Conservation (phyloP, 2,797 vertebrate species). For the Sebastes cheni region DNA sequence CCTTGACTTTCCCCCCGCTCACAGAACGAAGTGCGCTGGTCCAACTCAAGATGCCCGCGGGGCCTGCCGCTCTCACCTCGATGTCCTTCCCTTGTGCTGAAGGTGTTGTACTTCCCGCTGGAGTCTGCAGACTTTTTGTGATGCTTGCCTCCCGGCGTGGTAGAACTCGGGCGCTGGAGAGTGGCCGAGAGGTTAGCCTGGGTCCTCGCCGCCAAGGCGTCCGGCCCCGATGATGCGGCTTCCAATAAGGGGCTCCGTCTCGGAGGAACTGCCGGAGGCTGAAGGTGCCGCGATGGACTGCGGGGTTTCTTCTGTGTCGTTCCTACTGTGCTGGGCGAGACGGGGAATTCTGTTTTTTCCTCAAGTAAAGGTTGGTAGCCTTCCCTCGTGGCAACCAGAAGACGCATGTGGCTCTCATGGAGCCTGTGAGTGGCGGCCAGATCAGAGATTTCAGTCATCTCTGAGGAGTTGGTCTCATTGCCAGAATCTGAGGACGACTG, state of each 20-base stretch:
- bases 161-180: constrained; percentile 86
- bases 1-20: constrained; percentile 84
- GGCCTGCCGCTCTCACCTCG: constrained; percentile 59
- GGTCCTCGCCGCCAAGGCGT: constrained; percentile 83
- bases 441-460: constrained; percentile 98
- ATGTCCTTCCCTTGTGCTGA: constrained; percentile 89
- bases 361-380: constrained; percentile 92
- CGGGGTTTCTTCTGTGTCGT: constrained; percentile 82
- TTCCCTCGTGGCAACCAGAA: constrained; percentile 92
- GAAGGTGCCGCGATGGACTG: constrained; percentile 76
- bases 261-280: constrained; percentile 91
- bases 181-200: constrained; percentile 89
- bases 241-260: constrained; percentile 89
- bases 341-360: constrained; percentile 93
- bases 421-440: constrained; percentile 91
- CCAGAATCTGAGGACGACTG: constrained; percentile 98
- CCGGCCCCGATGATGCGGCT: constrained; percentile 83
- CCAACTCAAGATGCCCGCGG: constrained; percentile 82
- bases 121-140: constrained; percentile 87
- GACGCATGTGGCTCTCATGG: constrained; percentile 89
- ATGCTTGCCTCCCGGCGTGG: constrained; percentile 83
- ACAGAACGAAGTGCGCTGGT: constrained; percentile 88
- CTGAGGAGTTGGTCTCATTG: constrained; percentile 99
- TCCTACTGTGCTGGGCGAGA: constrained; percentile 82
- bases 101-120: constrained; percentile 89